These are phyloP conservation scores for Eilema depressum DNA, from an alignment of 2,888 invertebrate genomes.

Conservation along the genomic window DNA sequence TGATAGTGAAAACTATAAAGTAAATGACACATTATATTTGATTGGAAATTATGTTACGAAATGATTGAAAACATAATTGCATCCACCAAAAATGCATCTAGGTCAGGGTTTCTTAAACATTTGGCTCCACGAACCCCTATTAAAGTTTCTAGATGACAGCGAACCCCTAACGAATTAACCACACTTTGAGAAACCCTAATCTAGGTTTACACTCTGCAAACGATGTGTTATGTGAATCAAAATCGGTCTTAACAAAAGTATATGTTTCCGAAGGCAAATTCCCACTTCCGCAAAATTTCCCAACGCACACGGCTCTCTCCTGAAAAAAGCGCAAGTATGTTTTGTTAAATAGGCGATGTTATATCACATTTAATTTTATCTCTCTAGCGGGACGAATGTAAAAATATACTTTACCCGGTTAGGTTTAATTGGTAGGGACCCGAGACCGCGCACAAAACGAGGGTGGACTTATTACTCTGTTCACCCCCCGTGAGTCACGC, in stretches of 20 bases:
- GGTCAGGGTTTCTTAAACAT: too few species aligned
- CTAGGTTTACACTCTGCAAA: too few species aligned
- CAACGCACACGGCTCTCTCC: not conserved
- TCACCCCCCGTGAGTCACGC: constrained; percentile 55
- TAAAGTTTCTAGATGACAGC: too few species aligned
- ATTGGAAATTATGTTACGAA: too few species aligned
- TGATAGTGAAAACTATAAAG: not conserved
- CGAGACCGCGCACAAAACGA: constrained; percentile 59
- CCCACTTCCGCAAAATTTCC: not conserved
- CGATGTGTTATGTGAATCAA: too few species aligned
- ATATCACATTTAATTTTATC: constrained; percentile 30
- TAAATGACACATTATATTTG: not conserved
- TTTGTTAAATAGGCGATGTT: not conserved
- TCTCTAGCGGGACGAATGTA: constrained; percentile 39
- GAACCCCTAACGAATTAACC: too few species aligned
- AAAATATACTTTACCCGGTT: constrained; percentile 50
- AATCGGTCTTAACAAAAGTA: not conserved
- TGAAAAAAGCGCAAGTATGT: not conserved
- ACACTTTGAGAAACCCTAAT: too few species aligned
- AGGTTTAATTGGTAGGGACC: constrained; percentile 63
- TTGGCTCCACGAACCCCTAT: too few species aligned
- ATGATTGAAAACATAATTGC: too few species aligned
- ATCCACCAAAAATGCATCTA: not conserved
- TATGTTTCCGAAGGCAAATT: not conserved
- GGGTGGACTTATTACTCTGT: constrained; percentile 65